A percentile compares a stretch with the other conserved stretches of the same genome.
phyloP scores from a whole-genome alignment of 2,113 vertebrate species.

The Pomatostomus ruficeps region DNA sequence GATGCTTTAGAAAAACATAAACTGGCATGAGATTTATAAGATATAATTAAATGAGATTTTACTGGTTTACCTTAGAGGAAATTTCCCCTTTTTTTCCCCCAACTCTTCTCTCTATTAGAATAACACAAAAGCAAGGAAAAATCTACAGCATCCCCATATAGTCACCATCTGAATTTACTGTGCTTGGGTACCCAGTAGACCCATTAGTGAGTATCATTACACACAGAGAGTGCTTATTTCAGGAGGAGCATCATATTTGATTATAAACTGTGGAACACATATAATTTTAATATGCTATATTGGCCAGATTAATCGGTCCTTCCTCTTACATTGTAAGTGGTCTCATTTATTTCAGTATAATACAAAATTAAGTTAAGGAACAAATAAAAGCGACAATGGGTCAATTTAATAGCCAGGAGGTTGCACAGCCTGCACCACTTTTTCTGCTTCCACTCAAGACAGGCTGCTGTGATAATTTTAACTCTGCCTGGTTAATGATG shows the following conservation, averaged over 20 bases:
- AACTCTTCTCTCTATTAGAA: not conserved
- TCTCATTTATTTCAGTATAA: not conserved
- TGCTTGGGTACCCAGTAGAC: not conserved
- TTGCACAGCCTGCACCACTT: not conserved
- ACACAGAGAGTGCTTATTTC: slow-evolving; percentile 16
- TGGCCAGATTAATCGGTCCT: not conserved
- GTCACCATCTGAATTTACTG: not conserved
- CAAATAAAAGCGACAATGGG: not conserved
- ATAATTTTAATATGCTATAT: not conserved
- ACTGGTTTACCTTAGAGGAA: not conserved
- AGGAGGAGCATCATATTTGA: not conserved
- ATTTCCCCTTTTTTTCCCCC: not conserved
- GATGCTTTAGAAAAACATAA: not conserved
- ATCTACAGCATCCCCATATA: not conserved
- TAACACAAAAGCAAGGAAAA: not conserved
- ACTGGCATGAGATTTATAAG: not conserved
- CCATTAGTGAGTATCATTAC: not conserved
- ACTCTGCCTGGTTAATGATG: not conserved
- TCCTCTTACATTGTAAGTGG: not conserved
- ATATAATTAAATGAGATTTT: not conserved
- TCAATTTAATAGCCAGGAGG: not conserved
- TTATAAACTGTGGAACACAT: not conserved
- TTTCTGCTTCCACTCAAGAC: not conserved
- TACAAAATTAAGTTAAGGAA: not conserved
- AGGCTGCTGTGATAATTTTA: not conserved